Evolutionary conservation across 1,140 invertebrate genomes (phyloP).

Genomic region (Seison nebaliae): DNA sequence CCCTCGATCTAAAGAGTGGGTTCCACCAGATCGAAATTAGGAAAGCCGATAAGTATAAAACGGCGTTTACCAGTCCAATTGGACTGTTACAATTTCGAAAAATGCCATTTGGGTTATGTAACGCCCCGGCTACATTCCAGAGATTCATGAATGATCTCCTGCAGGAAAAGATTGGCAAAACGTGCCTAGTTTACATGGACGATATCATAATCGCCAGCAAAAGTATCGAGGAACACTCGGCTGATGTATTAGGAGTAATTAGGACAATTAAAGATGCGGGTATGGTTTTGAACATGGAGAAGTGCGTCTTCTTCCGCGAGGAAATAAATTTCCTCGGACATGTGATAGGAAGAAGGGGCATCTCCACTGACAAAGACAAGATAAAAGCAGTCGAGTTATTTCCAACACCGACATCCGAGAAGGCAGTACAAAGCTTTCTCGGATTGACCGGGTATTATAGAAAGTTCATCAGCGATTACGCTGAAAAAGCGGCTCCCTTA

Average conservation of each 20-base stretch:
- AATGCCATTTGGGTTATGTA: conserved; percentile 15
- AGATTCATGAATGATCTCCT: conserved; percentile 18
- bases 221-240: conserved; percentile 23
- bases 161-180: too few species aligned
- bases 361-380: conserved; percentile 13
- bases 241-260: conserved; percentile 20
- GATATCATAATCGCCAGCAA: conserved; percentile 27
- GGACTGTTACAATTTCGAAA: conserved; percentile 13
- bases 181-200: conserved; percentile 27
- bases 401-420: conserved; percentile 10
- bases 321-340: conserved; percentile 14
- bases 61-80: conserved; percentile 13
- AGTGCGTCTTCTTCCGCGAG: conserved; percentile 20
- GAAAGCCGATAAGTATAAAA: conserved; percentile 9
- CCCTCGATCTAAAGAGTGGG: conserved; percentile 2
- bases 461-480: conserved; percentile 14
- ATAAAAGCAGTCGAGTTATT: conserved; percentile 11
- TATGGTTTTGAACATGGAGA: conserved; percentile 24
- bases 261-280: conserved; percentile 19
- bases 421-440: conserved; percentile 11
- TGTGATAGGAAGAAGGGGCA: conserved; percentile 13
- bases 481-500: conserved; percentile 10
- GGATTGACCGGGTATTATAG: conserved; percentile 13
- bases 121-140: conserved; percentile 14
- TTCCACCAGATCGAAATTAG: conserved; percentile 6